phyloP scores from a whole-genome alignment of 2,888 invertebrate genomes.

The Helicoverpa assulta region DNA sequence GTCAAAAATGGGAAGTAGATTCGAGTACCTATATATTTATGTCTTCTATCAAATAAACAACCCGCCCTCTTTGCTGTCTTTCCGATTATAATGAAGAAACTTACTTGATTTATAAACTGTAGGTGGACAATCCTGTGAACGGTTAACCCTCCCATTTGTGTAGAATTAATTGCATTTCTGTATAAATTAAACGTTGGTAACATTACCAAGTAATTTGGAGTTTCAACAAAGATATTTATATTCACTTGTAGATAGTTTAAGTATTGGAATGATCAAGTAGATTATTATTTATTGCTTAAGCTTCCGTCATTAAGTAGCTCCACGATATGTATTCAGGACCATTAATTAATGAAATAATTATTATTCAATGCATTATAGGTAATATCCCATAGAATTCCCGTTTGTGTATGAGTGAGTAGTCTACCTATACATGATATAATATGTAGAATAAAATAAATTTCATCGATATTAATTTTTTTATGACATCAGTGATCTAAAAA shows the following conservation, averaged over 20 bases:
- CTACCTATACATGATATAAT: too few relatives aligned
- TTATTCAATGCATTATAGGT: too few relatives aligned
- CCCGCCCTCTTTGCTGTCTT: slow-evolving; percentile 35
- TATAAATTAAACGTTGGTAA: slow-evolving; percentile 33
- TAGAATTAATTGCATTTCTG: slow-evolving; percentile 47
- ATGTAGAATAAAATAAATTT: too few relatives aligned
- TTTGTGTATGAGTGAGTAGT: too few relatives aligned
- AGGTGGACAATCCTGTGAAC: slow-evolving; percentile 50
- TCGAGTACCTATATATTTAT: slow-evolving; percentile 15
- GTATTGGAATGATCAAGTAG: neutral
- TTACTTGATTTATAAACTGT: slow-evolving; percentile 54
- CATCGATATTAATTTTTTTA: too few relatives aligned
- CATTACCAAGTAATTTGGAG: slow-evolving; percentile 20
- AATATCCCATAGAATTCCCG: too few relatives aligned
- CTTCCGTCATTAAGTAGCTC: too few relatives aligned
- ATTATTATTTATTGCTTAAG: neutral
- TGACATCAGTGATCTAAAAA: too few relatives aligned
- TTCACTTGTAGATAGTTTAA: neutral
- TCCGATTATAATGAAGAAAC: slow-evolving; percentile 52
- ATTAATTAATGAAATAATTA: too few relatives aligned
- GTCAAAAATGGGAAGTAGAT: slow-evolving; percentile 27
- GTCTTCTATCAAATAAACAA: slow-evolving; percentile 31
- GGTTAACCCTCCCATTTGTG: slow-evolving; percentile 48
- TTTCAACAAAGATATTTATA: slow-evolving; percentile 4
- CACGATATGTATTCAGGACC: too few relatives aligned